A percentile compares a stretch with the other conserved stretches of the same genome.
phyloP scores from a whole-genome alignment of 2,888 invertebrate genomes.

The Machimus atricapillus region DNA sequence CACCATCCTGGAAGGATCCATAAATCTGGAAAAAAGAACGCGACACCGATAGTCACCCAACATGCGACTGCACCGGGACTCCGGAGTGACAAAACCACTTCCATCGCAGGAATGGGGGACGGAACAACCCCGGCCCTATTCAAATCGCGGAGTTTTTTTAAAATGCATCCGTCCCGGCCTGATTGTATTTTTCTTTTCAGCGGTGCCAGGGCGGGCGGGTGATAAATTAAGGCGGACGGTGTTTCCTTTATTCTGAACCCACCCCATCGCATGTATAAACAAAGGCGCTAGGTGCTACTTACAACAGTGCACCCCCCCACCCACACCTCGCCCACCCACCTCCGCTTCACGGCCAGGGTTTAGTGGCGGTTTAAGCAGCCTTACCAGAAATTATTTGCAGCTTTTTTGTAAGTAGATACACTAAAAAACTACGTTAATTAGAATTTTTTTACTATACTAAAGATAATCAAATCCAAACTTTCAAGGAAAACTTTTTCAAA shows the following conservation, averaged over 20 bases:
- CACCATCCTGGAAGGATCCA: neutral
- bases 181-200: conserved; percentile 25
- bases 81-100: neutral
- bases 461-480: neutral
- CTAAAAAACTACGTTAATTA: neutral
- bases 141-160: neutral
- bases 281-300: neutral
- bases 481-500: neutral
- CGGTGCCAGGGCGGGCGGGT: neutral
- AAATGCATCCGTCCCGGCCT: conserved; percentile 4
- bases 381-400: neutral
- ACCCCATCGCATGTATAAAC: neutral
- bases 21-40: conserved; percentile 10
- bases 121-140: neutral
- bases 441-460: neutral
- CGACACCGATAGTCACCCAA: conserved; percentile 26
- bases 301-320: no score
- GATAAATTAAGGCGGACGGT: conserved; percentile 23
- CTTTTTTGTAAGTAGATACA: neutral
- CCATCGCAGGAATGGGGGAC: neutral
- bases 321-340: neutral
- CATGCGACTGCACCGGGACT: conserved; percentile 4
- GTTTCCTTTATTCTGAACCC: conserved; percentile 16
- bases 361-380: neutral
- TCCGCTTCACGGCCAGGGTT: neutral